These are phyloP conservation scores for Cecropterus lyciades DNA, from an alignment of 1,140 invertebrate species.

Conservation along the genomic window DNA sequence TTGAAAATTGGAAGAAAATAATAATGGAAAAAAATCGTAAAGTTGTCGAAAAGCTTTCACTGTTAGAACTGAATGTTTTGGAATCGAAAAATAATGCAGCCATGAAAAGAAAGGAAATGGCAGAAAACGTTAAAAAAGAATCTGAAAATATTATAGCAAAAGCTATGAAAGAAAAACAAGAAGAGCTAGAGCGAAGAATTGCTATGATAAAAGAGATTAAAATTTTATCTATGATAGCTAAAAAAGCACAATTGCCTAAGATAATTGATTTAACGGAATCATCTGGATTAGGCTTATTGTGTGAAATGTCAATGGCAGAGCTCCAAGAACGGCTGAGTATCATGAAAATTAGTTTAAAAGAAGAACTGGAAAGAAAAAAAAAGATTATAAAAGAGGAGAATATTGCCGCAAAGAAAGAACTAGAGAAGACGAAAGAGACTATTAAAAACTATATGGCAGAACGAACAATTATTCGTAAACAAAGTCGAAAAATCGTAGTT, in stretches of 20 bases:
- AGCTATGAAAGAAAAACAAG: constrained; percentile 72
- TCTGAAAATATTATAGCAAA: constrained; percentile 65
- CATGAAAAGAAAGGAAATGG: constrained; percentile 75
- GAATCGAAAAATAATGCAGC: constrained; percentile 74
- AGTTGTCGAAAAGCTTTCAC: constrained; percentile 75
- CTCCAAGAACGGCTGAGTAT: constrained; percentile 80
- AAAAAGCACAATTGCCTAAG: constrained; percentile 70
- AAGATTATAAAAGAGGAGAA: constrained; percentile 62
- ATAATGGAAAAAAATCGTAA: constrained; percentile 78
- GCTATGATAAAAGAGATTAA: constrained; percentile 85
- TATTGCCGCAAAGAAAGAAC: constrained; percentile 52
- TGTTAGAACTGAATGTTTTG: constrained; percentile 73
- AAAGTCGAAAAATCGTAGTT: constrained; percentile 37
- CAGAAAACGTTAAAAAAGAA: constrained; percentile 75
- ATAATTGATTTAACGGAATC: constrained; percentile 85
- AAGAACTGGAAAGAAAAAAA: constrained; percentile 81
- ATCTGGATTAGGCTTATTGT: constrained; percentile 82
- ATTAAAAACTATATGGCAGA: constrained; percentile 63
- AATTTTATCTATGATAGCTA: constrained; percentile 77
- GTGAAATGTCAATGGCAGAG: constrained; percentile 86
- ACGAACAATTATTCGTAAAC: constrained; percentile 49
- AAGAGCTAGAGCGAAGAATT: constrained; percentile 79
- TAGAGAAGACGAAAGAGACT: constrained; percentile 60
- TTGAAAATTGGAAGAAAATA: constrained; percentile 77
- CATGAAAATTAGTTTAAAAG: constrained; percentile 78